phyloP scores from a whole-genome alignment of 1,140 invertebrate genomes.

The Bicyclus anynana region DNA sequence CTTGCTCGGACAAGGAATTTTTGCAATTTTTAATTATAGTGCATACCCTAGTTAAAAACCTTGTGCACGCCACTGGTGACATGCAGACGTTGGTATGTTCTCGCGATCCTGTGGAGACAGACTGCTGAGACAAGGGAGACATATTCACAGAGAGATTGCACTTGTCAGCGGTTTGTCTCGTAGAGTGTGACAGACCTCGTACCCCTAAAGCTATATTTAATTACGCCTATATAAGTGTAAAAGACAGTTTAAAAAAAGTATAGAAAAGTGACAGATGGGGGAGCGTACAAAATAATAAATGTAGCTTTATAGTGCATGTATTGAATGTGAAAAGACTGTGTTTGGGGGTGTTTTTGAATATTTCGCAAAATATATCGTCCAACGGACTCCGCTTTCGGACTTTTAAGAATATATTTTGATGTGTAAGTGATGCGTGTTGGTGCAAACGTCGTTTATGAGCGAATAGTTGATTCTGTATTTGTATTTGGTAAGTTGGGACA shows the following conservation, averaged over 20 bases:
- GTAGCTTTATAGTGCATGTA: slow-evolving; percentile 14
- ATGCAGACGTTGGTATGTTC: background rate
- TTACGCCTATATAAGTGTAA: background rate
- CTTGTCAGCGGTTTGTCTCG: background rate
- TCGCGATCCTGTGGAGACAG: background rate
- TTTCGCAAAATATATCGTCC: slow-evolving; percentile 8
- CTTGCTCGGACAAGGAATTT: too few relatives aligned
- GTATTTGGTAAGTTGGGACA: slow-evolving; percentile 61
- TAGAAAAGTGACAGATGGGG: background rate
- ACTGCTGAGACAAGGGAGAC: background rate
- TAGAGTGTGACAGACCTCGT: background rate
- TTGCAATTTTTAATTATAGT: too few relatives aligned
- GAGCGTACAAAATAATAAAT: slow-evolving; percentile 6
- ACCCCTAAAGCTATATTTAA: slow-evolving; percentile 5
- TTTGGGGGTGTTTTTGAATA: slow-evolving; percentile 10
- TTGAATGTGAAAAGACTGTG: slow-evolving; percentile 3
- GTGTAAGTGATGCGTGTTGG: slow-evolving; percentile 33
- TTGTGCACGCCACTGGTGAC: too few relatives aligned
- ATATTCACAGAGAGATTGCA: background rate
- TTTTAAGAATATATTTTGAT: slow-evolving; percentile 1
- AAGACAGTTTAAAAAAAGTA: slow-evolving; percentile 1
- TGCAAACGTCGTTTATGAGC: slow-evolving; percentile 55
- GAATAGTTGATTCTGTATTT: slow-evolving; percentile 63
- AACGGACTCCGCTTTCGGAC: slow-evolving; percentile 7
- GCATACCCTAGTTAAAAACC: too few relatives aligned